Evolutionary conservation across 1,140 invertebrate species (phyloP).

Genomic region (Anastatus disparis): DNA sequence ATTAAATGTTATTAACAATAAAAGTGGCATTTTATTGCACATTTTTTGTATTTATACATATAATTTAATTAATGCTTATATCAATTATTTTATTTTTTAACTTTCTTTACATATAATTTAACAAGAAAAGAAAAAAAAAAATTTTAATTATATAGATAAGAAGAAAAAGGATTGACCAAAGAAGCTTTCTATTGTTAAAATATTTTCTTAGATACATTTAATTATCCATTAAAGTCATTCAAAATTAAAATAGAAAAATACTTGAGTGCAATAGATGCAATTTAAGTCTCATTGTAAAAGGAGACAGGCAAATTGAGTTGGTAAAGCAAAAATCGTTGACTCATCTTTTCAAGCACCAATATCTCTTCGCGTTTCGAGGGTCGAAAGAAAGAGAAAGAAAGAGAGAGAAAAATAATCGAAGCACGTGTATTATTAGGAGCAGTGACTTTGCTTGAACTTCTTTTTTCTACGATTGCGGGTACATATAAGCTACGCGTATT

Average conservation of each 20-base stretch:
- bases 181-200: too few species aligned
- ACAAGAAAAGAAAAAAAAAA: too few species aligned
- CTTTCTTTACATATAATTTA: too few species aligned
- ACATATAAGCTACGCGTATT: conserved; percentile 12
- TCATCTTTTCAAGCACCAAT: conserved; percentile 21
- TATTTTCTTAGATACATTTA: too few species aligned
- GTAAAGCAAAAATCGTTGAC: conserved; percentile 34
- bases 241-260: neutral
- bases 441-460: conserved; percentile 38
- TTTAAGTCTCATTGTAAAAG: conserved; percentile 3
- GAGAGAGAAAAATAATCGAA: neutral
- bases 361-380: neutral
- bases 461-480: neutral
- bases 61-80: too few species aligned
- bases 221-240: neutral
- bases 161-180: too few species aligned
- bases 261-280: conserved; percentile 4
- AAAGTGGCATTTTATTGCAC: too few species aligned
- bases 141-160: too few species aligned
- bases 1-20: too few species aligned
- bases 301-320: conserved; percentile 32
- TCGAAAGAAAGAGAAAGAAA: conserved; percentile 9
- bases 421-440: conserved; percentile 35
- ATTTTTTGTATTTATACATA: too few species aligned
- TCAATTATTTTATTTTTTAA: too few species aligned